These are phyloP conservation scores for Buceros bicornis DNA, from an alignment of 2,797 vertebrate species.

Conservation along the genomic window DNA sequence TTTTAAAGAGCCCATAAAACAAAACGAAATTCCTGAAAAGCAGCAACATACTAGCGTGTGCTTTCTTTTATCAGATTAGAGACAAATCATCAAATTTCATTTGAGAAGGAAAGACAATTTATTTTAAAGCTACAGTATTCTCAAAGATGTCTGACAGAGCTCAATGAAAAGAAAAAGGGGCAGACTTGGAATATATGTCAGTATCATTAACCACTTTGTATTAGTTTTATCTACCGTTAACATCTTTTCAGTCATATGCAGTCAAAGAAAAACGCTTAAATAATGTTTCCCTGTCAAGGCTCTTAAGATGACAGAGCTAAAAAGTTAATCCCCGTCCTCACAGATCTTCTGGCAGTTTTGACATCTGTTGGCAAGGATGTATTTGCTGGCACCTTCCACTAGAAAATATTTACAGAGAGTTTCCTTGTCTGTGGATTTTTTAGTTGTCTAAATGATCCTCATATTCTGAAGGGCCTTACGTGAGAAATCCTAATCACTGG, in stretches of 20 bases:
- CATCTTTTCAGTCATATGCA: slow-evolving; percentile 46
- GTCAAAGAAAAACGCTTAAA: slow-evolving; percentile 21
- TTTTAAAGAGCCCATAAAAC: slow-evolving; percentile 29
- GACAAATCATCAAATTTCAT: slow-evolving; percentile 45
- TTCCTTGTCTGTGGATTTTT: slow-evolving; percentile 40
- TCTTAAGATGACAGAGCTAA: slow-evolving; percentile 61
- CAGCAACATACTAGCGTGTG: not conserved
- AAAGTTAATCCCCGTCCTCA: slow-evolving; percentile 49
- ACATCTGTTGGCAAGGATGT: slow-evolving; percentile 39
- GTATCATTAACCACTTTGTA: slow-evolving; percentile 26
- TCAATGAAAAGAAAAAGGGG: slow-evolving; percentile 18
- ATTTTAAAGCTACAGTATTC: slow-evolving; percentile 2
- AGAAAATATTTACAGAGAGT: slow-evolving; percentile 70
- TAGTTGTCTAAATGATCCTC: slow-evolving; percentile 38
- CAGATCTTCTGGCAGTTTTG: slow-evolving; percentile 64
- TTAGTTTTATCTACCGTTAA: slow-evolving; percentile 18
- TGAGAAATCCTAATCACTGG: slow-evolving; percentile 19
- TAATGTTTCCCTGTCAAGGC: slow-evolving; percentile 54
- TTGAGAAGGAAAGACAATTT: slow-evolving; percentile 23
- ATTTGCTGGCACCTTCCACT: slow-evolving; percentile 59
- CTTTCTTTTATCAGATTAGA: slow-evolving; percentile 54
- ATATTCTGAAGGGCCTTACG: not conserved
- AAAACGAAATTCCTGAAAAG: slow-evolving; percentile 45
- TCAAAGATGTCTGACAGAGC: slow-evolving; percentile 21
- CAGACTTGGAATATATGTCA: slow-evolving; percentile 7